Evolutionary conservation across 2,797 vertebrate genomes (phyloP).

Genomic region (Xenentodon cancila): DNA sequence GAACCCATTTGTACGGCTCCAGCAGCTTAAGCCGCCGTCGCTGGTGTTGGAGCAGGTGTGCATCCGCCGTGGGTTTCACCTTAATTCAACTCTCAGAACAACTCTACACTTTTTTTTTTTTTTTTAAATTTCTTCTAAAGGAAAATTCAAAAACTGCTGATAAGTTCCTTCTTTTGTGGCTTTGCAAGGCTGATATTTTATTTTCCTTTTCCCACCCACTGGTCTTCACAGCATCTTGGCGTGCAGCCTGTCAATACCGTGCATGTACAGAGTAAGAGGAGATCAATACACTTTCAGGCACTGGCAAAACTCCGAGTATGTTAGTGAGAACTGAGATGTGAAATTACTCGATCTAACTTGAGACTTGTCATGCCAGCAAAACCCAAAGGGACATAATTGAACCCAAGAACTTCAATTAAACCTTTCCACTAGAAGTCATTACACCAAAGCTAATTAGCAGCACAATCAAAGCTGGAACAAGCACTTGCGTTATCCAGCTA

Average conservation of each 20-base stretch:
- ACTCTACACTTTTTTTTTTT: slow-evolving; percentile 13
- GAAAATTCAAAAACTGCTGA: slow-evolving; percentile 1
- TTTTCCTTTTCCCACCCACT: slow-evolving; percentile 35
- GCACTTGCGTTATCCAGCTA: slow-evolving; percentile 17
- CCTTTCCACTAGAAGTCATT: slow-evolving; percentile 48
- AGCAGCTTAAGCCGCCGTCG: slow-evolving; percentile 57
- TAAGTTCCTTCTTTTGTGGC: slow-evolving; percentile 4
- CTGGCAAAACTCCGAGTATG: slow-evolving; percentile 19
- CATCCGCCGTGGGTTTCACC: slow-evolving; percentile 49
- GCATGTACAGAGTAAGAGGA: slow-evolving; percentile 34
- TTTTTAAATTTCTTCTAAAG: slow-evolving; percentile 3
- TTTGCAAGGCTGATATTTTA: slow-evolving; percentile 32
- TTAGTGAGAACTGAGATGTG: slow-evolving; percentile 32
- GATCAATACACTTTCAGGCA: slow-evolving; percentile 45
- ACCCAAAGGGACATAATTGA: slow-evolving; percentile 19
- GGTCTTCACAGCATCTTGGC: slow-evolving; percentile 26
- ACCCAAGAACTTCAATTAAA: slow-evolving; percentile 43
- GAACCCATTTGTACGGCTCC: slow-evolving; percentile 72
- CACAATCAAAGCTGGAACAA: slow-evolving; percentile 34
- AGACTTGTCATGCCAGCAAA: slow-evolving; percentile 21
- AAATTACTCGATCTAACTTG: slow-evolving; percentile 30
- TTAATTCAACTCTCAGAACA: slow-evolving; percentile 51
- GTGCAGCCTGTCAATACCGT: slow-evolving; percentile 46
- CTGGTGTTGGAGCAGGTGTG: slow-evolving; percentile 60
- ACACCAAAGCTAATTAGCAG: slow-evolving; percentile 58